phyloP scores from a whole-genome alignment of 2,797 vertebrate genomes.

The Centropyge bicolor region DNA sequence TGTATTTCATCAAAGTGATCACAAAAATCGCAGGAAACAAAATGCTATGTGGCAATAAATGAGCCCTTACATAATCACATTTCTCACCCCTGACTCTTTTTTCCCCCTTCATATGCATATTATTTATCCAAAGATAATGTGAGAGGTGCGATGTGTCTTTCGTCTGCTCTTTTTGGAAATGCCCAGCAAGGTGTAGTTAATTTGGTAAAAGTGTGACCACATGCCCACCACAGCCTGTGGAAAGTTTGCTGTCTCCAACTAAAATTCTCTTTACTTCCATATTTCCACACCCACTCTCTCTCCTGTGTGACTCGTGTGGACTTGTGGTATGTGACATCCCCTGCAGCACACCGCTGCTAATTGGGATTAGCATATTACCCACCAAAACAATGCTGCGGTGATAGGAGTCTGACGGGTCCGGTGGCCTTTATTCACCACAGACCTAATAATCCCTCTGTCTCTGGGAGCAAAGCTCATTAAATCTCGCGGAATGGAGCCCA shows the following conservation, averaged over 20 bases:
- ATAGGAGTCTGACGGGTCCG: slow-evolving; percentile 67
- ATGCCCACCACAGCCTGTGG: slow-evolving; percentile 7
- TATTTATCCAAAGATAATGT: background rate
- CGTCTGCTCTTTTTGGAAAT: background rate
- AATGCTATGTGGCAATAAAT: background rate
- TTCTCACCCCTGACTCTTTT: background rate
- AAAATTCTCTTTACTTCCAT: slow-evolving; percentile 17
- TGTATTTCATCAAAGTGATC: too few species aligned
- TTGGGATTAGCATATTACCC: slow-evolving; percentile 74
- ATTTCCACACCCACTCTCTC: slow-evolving; percentile 10
- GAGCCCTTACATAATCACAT: background rate
- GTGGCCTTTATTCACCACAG: slow-evolving; percentile 72
- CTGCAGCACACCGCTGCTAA: slow-evolving; percentile 67
- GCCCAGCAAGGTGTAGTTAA: slow-evolving; percentile 7
- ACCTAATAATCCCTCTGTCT: slow-evolving; percentile 78
- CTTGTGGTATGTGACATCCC: slow-evolving; percentile 69
- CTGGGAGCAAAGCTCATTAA: slow-evolving; percentile 83
- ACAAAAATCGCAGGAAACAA: background rate
- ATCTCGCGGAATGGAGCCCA: slow-evolving; percentile 76
- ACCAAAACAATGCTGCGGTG: slow-evolving; percentile 68
- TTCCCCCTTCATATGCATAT: background rate
- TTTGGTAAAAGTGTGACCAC: slow-evolving; percentile 21
- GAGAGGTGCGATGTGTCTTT: background rate
- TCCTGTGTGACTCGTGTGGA: slow-evolving; percentile 51
- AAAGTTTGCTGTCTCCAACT: slow-evolving; percentile 26